Base-by-base conservation (phyloP, 2,888 invertebrate species). In the Steinernema carpocapsae region DNA sequence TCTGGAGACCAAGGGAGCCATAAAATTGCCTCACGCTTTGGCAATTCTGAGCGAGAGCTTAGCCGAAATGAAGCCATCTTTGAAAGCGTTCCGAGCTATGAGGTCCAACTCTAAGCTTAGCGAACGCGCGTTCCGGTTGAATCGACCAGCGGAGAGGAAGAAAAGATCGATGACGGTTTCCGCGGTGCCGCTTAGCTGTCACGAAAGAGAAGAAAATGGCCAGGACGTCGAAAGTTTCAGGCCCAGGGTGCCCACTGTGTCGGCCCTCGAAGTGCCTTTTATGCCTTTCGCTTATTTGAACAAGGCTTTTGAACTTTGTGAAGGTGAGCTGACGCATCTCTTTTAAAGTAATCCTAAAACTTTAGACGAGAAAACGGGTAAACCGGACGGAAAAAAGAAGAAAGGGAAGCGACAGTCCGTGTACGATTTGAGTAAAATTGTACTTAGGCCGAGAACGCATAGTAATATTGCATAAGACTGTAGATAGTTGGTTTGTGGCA, bases 31-130 rank as follows among this genome's bases (percentile, higher is more conserved):
- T 1, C 64, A 64, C 64, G 64, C 64, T 7, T 37, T 64, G 32
- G 64, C 64, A 26, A 64, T 64, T n/a, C 64, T 64, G 1, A 64
- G 64, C 64, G 64, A 64, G 64, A 64, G 64, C 32, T 4, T 64
- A 1, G 64, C 64, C 1, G 64, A 64, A 22, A 64, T 64, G 17
- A 29, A 29, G 32, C 64, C 64, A 1, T 29, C 17, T 1, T 24
- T n/a, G 12, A 29, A 6, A 7, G 29, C 19, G 22, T 56, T 56
- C 56, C 56, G 56, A 26, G 56, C 56, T 3, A 56, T 56, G 4
- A 29, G 64, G 3, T 64, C 64, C 12, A 64, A 64, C 32, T 64
- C 64, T 1, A 64, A 64, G 64, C 29, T 64, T 1, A 64, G 64
- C 32, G 64, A 64, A 14, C 64, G 64, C 12, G 64, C 17, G 1